Evolutionary conservation across 1,140 invertebrate genomes (phyloP).

Genomic region (Zaprionus vittiger): DNA sequence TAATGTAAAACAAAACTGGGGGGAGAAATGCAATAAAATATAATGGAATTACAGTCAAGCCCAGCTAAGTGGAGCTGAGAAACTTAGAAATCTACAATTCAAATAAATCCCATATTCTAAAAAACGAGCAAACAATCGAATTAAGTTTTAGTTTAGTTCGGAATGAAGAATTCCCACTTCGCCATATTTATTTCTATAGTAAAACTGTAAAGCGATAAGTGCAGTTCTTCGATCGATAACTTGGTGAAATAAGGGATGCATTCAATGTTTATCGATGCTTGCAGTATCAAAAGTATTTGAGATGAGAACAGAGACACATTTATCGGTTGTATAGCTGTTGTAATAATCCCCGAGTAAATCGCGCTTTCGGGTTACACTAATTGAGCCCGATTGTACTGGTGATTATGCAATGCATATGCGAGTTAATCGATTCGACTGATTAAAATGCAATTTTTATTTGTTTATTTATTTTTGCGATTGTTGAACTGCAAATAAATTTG

Average conservation of each 20-base stretch:
- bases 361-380: conserved; percentile 1
- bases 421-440: conserved; percentile 25
- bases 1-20: neutral
- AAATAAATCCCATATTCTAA: too few relatives aligned
- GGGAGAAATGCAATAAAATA: neutral
- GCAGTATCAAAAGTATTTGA: neutral
- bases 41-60: conserved; percentile 23
- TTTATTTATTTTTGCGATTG: conserved; percentile 24
- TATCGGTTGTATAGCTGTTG: neutral
- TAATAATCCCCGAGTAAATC: neutral
- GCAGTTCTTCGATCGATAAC: too few relatives aligned
- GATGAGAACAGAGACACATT: neutral
- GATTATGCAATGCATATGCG: neutral
- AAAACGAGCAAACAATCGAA: too few relatives aligned
- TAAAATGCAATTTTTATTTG: conserved; percentile 48
- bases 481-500: conserved; percentile 37
- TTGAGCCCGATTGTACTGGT: conserved; percentile 6
- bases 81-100: too few relatives aligned
- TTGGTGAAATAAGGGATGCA: too few relatives aligned
- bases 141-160: too few relatives aligned
- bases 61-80: neutral
- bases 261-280: neutral
- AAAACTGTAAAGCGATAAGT: too few relatives aligned
- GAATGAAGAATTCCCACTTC: too few relatives aligned
- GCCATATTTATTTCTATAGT: too few relatives aligned